These are phyloP conservation scores for Prunella strophiata DNA, from an alignment of 2,797 vertebrate genomes.

Conservation along the genomic window DNA sequence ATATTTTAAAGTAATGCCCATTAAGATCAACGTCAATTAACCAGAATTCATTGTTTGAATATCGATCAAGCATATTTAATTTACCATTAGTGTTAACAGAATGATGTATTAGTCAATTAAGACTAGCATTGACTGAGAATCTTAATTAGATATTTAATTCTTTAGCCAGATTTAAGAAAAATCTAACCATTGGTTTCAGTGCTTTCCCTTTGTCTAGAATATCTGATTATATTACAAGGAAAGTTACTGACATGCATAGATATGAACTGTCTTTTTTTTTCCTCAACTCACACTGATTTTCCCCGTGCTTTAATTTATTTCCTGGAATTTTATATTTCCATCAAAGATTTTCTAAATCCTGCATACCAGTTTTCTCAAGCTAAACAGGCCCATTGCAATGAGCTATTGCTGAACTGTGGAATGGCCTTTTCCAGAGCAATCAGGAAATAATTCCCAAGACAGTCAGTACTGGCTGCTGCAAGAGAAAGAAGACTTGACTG, in stretches of 20 bases:
- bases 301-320: background rate
- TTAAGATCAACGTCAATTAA: slow-evolving; percentile 66
- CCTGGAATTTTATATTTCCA: background rate
- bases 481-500: background rate
- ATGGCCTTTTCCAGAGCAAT: background rate
- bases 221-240: background rate
- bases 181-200: slow-evolving; percentile 3
- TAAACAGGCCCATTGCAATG: background rate
- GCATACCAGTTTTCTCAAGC: background rate
- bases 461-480: background rate
- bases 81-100: slow-evolving; percentile 67
- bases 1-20: slow-evolving; percentile 63
- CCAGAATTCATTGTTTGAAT: slow-evolving; percentile 52
- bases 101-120: slow-evolving; percentile 70
- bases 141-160: slow-evolving; percentile 72
- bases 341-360: background rate
- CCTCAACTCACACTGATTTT: background rate
- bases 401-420: background rate
- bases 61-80: slow-evolving; percentile 69
- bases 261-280: background rate
- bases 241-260: background rate
- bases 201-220: background rate
- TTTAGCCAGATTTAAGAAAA: slow-evolving; percentile 43
- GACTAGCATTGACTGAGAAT: slow-evolving; percentile 58
- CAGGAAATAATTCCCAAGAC: background rate